Percentiles rank a stretch among this genome's conserved stretches.
These are phyloP conservation scores for Brevipalpus yothersi DNA, from an alignment of 1,140 invertebrate genomes.

Conservation along the genomic window DNA sequence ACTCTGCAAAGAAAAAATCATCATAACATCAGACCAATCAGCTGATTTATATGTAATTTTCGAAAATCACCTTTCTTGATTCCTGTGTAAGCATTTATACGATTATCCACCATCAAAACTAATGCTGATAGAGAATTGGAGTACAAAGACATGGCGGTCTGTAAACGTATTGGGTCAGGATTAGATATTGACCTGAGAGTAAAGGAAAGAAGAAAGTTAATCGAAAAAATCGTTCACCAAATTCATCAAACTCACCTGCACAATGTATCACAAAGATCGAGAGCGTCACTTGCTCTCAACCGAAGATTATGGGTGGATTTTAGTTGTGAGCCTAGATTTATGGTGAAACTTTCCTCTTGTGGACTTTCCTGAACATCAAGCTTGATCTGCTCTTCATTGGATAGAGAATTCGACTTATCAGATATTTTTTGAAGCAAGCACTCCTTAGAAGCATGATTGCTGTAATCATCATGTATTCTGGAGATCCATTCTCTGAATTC, in stretches of 20 bases:
- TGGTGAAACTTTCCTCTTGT: slow-evolving; percentile 85
- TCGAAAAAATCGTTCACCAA: not conserved
- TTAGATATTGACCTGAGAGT: not conserved
- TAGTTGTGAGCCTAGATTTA: slow-evolving; percentile 74
- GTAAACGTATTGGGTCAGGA: slow-evolving; percentile 47
- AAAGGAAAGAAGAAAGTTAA: not conserved
- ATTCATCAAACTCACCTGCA: not conserved
- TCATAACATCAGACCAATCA: not conserved
- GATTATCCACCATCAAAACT: slow-evolving; percentile 55
- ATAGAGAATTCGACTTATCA: not conserved
- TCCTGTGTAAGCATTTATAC: slow-evolving; percentile 41
- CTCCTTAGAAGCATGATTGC: slow-evolving; percentile 22
- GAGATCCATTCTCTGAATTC: slow-evolving; percentile 57
- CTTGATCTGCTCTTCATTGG: not conserved
- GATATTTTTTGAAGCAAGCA: not conserved
- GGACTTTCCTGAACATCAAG: not conserved
- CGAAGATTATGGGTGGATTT: slow-evolving; percentile 96
- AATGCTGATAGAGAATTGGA: slow-evolving; percentile 66
- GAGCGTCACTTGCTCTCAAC: slow-evolving; percentile 54
- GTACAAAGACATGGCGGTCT: slow-evolving; percentile 78
- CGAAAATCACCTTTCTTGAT: slow-evolving; percentile 35
- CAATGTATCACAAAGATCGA: slow-evolving; percentile 42
- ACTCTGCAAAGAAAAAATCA: slow-evolving; percentile 18
- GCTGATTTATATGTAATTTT: not conserved
- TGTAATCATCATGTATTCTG: slow-evolving; percentile 38